A percentile compares a stretch with the other conserved stretches of the same genome.
phyloP scores from a whole-genome alignment of 2,113 vertebrate genomes.

The Cynopterus brachyotis region DNA sequence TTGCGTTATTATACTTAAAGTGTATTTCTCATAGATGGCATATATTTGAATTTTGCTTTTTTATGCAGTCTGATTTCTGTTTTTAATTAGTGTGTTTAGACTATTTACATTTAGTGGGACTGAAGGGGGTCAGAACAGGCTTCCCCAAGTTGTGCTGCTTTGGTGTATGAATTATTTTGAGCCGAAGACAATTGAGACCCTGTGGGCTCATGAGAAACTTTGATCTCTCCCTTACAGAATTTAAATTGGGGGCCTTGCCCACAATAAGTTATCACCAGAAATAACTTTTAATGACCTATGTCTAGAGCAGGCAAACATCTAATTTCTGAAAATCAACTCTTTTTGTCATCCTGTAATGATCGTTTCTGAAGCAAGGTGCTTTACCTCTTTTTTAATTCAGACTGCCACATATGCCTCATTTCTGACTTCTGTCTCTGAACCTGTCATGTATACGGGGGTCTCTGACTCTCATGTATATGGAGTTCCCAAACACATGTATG shows the following conservation, averaged over 20 bases:
- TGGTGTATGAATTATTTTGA: neutral
- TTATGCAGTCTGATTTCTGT: neutral
- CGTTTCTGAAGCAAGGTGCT: neutral
- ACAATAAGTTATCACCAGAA: too few relatives aligned
- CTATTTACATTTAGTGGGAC: neutral
- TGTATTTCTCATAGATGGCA: neutral
- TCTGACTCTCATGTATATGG: neutral
- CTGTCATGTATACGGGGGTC: neutral
- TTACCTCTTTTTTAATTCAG: neutral
- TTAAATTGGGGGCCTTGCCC: neutral
- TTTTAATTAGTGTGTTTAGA: neutral
- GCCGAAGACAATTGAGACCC: neutral
- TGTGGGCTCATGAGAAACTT: neutral
- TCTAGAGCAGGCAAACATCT: neutral
- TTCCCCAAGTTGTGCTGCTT: neutral
- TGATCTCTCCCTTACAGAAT: neutral
- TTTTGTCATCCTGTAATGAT: neutral
- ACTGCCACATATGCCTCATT: neutral
- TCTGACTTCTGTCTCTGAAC: neutral
- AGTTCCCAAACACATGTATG: neutral
- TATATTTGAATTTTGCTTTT: neutral
- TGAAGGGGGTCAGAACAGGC: neutral
- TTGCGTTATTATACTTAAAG: neutral
- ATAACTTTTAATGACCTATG: neutral
- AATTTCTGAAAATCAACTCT: neutral